These are phyloP conservation scores for Catamblyrhynchus diadema DNA, from an alignment of 2,797 vertebrate species.

Conservation along the genomic window DNA sequence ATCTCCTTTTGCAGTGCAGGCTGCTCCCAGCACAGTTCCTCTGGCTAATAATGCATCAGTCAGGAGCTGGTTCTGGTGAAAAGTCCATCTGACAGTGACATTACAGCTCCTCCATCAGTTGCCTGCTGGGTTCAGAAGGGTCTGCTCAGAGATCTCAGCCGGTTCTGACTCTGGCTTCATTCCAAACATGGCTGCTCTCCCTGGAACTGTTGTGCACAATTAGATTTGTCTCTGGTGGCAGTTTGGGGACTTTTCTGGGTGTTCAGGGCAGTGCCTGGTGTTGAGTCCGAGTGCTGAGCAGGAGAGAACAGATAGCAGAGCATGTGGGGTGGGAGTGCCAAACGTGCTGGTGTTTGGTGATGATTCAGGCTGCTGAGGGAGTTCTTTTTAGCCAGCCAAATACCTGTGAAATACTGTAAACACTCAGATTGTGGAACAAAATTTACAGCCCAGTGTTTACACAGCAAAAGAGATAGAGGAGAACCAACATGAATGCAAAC, in stretches of 20 bases:
- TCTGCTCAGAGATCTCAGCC: not conserved
- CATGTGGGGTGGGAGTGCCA: not conserved
- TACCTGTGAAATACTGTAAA: not conserved
- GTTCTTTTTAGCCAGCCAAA: not conserved
- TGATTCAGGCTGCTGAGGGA: not conserved
- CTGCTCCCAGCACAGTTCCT: not conserved
- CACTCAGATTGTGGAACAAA: not conserved
- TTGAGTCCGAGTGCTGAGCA: accelerated
- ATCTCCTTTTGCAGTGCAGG: not conserved
- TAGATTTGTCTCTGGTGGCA: not conserved
- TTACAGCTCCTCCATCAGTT: too few species aligned
- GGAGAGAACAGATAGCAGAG: not conserved
- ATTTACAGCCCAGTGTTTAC: not conserved
- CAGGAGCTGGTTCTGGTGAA: not conserved
- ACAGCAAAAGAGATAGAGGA: not conserved
- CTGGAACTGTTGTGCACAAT: not conserved
- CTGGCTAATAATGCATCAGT: not conserved
- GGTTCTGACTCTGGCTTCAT: not conserved
- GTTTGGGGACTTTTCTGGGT: not conserved
- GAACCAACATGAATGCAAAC: not conserved
- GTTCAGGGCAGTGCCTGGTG: not conserved
- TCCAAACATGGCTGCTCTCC: not conserved
- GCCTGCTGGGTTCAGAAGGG: not conserved
- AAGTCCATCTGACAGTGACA: not conserved
- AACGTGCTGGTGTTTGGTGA: not conserved